A percentile compares a stretch with the other conserved stretches of the same genome.
phyloP scores from a whole-genome alignment of 2,113 vertebrate species.

The Channa maculata region DNA sequence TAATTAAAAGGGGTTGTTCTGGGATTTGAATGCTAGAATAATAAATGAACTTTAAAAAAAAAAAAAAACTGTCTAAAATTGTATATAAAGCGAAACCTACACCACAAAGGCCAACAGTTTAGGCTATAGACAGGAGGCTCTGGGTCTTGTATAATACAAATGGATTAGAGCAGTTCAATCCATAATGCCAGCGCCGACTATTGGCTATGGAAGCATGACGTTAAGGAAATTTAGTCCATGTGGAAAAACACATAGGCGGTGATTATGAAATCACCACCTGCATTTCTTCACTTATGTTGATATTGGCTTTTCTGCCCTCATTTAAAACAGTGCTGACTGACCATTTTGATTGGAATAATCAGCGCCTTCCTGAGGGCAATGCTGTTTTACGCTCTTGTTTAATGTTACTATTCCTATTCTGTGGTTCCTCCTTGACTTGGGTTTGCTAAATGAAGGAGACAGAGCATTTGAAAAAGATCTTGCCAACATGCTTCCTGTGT shows the following conservation, averaged over 20 bases:
- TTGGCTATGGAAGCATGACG: slow-evolving; percentile 29
- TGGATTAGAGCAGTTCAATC: neutral
- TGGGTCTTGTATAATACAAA: neutral
- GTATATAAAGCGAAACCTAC: neutral
- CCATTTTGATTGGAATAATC: slow-evolving; percentile 72
- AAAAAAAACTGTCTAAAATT: neutral
- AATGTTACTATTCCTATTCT: slow-evolving; percentile 30
- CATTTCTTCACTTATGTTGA: slow-evolving; percentile 62
- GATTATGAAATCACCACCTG: slow-evolving; percentile 69
- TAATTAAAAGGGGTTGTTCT: neutral
- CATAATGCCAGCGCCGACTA: slow-evolving; percentile 2
- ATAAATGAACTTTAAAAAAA: neutral
- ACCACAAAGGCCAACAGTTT: neutral
- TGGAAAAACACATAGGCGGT: slow-evolving; percentile 54
- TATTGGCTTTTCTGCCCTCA: slow-evolving; percentile 56
- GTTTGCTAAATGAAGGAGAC: slow-evolving; percentile 63
- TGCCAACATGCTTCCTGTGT: slow-evolving; percentile 34
- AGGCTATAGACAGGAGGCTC: neutral
- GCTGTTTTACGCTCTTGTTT: slow-evolving; percentile 39
- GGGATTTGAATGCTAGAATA: neutral
- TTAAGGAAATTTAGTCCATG: slow-evolving; percentile 25
- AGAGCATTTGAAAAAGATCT: slow-evolving; percentile 12
- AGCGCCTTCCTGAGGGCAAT: slow-evolving; percentile 28
- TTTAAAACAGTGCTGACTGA: slow-evolving; percentile 60
- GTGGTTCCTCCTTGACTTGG: slow-evolving; percentile 53